Evolutionary conservation across 2,888 invertebrate genomes (phyloP).

Genomic region (Agonopterix alstromeriana): DNA sequence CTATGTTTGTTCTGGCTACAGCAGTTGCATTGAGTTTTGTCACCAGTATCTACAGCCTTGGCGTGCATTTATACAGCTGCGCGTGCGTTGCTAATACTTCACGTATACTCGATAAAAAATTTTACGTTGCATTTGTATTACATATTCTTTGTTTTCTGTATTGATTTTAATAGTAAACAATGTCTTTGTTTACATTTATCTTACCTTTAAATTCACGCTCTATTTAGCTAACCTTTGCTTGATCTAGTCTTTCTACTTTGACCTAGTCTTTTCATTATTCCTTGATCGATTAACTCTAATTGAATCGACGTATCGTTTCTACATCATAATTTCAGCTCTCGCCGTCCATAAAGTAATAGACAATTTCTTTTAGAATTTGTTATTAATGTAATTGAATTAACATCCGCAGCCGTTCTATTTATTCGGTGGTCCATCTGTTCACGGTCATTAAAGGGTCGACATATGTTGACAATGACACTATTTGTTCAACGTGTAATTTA

Average conservation of each 20-base stretch:
- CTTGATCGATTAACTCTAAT: conserved; percentile 38
- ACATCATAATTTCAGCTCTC: neutral
- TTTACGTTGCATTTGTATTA: too few species aligned
- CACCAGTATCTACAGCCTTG: conserved; percentile 40
- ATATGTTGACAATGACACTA: conserved; percentile 28
- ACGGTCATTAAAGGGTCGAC: conserved; percentile 26
- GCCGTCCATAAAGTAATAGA: too few species aligned
- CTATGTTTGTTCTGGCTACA: neutral
- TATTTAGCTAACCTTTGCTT: conserved; percentile 14
- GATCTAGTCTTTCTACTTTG: conserved; percentile 13
- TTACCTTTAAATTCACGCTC: conserved; percentile 11
- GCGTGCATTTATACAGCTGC: conserved; percentile 49
- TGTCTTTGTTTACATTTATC: too few species aligned
- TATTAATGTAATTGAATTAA: too few species aligned
- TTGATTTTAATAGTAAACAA: too few species aligned
- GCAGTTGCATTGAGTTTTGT: conserved; percentile 20
- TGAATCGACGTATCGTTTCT: conserved; percentile 11
- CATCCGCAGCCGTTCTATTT: conserved; percentile 12
- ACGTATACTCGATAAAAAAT: too few species aligned
- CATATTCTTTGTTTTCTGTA: too few species aligned
- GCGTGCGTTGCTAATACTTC: neutral
- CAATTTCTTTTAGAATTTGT: too few species aligned
- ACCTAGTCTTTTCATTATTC: conserved; percentile 29
- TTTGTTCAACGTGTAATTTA: conserved; percentile 22
- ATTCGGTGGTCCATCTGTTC: conserved; percentile 51